Base-by-base conservation (phyloP, 1,140 invertebrate species). In the Branchinecta lynchi region DNA sequence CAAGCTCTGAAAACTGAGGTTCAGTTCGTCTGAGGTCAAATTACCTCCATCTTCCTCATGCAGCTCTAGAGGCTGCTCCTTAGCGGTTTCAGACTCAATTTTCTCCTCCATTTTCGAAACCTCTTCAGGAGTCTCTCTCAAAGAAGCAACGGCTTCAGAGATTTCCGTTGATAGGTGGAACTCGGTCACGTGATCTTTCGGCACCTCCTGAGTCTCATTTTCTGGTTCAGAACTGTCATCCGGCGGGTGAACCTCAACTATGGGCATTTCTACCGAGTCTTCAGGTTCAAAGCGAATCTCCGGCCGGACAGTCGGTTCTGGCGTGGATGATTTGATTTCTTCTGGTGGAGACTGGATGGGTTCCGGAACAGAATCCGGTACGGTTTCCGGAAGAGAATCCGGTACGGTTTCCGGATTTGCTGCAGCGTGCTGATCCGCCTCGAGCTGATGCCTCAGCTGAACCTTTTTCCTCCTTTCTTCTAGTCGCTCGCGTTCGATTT, bases 201-300 rank as follows among this genome's bases (percentile, higher is more conserved):
- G 1, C 17, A 15, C 17, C 1, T 20, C 17, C 12, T 12, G 12
- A 32, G 32, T 32, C 32, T 32, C 32, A 5, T 32, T 32, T 60
- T 60, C 51, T 3, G 12, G 17, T 15, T 60, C 51, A 6, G 51
- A 20, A 60, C 3, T 15, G 2, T 20, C 17, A 20, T 60, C 51
- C 12, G 51, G 17, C 17, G 51, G 51, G 17, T 20, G 17, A 15
- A 60, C 17, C 12, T 60, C 17, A 3, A 60, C 51, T 15, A 60
- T 60, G 17, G 51, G 51, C 51, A 60, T 60, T 60, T 60, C 51
- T 15, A 60, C 51, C 12, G 51, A 60, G 17, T 60, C 51, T 60
- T 60, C 51, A 60, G 17, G 51, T 20, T 60, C 51, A 60, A 60
- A 60, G 12, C 17, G 51, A 6, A 60, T 20, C 6, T 60, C 12